Base-by-base conservation (phyloP, 2,888 invertebrate species). In the Ferrisia virgata region DNA sequence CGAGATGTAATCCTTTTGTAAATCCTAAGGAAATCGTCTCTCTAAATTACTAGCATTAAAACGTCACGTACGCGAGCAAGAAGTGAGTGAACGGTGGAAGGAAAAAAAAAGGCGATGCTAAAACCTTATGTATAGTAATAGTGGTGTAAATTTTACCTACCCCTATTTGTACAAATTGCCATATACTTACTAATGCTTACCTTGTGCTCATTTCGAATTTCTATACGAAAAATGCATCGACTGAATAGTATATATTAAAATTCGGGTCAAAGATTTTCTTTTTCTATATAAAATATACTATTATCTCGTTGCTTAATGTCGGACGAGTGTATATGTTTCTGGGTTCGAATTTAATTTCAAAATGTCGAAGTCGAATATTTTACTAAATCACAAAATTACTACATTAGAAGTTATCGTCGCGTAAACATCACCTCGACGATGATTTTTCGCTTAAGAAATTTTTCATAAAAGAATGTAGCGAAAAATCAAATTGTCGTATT, bases 1-100 rank as follows among this genome's bases (percentile, higher is more conserved):
- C 1, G 47, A 31, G 2, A 18, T 31, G 72, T 76, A 76, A 76
- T 76, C 72, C 69, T 69, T 76, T 76, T 76, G 64, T 76, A 76
- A 76, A 76, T 76, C 72, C 72, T 76, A 9, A 36, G 72, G 15
- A 76, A 76, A 76, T 76, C 72, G 72, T 76, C 72, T 76, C 36
- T 36, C 72, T 76, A 76, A 76, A 76, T 76, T 76, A 76, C 72
- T 36, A n/a, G 36, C 72, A 36, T 36, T 76, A 76, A 36, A 76
- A 76, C 36, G 72, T 76, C 72, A 76, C 72, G 15, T 76, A 76
- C 72, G 15, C 36, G 36, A 76, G 72, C 36, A 36, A 76, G 72
- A 36, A 76, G 36, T 76, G 36, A 36, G 28, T n/a, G 36, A 47
- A 6, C n/a, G 28, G 8, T 3, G 72, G 36, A 33, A 76, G 36